A percentile compares a stretch with the other conserved stretches of the same genome.
phyloP scores from a whole-genome alignment of 2,113 vertebrate genomes.

The Psilopsiagon aurifrons region DNA sequence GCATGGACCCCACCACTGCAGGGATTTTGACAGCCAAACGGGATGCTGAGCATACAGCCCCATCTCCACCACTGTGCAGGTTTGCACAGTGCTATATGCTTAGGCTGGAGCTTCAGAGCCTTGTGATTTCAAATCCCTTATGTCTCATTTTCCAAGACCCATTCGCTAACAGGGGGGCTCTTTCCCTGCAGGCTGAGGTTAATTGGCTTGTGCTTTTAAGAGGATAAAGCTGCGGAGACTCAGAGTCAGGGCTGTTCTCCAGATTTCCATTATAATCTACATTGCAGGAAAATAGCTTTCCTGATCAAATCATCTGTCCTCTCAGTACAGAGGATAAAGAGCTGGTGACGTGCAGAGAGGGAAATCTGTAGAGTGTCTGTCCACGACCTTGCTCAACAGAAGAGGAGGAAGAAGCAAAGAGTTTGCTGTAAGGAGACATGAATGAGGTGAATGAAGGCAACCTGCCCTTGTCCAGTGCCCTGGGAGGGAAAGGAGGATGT shows the following conservation, averaged over 20 bases:
- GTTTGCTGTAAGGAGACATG: neutral
- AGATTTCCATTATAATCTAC: constrained; percentile 70
- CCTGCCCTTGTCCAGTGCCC: neutral
- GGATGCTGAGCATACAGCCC: neutral
- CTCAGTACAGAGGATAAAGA: constrained; percentile 34
- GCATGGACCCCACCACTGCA: fast-evolving
- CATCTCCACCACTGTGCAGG: neutral
- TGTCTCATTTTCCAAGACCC: constrained; percentile 31
- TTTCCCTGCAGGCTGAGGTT: constrained; percentile 62
- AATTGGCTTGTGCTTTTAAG: constrained; percentile 72
- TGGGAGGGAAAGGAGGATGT: neutral
- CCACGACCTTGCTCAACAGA: neutral
- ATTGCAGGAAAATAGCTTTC: constrained; percentile 64
- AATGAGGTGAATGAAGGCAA: neutral
- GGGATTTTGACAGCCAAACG: neutral
- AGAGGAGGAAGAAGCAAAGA: neutral
- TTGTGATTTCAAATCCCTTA: constrained; percentile 31
- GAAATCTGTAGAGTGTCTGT: neutral
- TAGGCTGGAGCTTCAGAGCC: neutral
- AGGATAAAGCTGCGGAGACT: constrained; percentile 59
- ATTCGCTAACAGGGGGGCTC: constrained; percentile 1
- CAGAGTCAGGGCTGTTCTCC: constrained; percentile 49
- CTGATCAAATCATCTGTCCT: constrained; percentile 68
- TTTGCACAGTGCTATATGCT: neutral
- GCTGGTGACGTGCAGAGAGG: constrained; percentile 10